A percentile compares a stretch with the other conserved stretches of the same genome.
Conservation (phyloP, 2,888 invertebrate species). For the Synanthedon vespiformis region DNA sequence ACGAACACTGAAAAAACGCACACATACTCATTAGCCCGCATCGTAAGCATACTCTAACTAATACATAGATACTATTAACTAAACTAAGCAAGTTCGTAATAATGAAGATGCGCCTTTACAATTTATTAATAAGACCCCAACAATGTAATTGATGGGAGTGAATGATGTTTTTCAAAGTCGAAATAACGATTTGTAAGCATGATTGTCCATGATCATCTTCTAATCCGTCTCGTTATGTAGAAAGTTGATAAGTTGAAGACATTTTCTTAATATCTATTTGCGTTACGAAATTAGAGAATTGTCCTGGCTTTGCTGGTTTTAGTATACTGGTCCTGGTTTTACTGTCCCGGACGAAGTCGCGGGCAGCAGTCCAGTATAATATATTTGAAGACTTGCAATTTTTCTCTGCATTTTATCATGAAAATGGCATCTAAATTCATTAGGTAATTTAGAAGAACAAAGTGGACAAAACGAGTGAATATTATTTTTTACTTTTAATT, state of each 20-base stretch:
- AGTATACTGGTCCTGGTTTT: no score
- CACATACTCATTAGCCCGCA: slow-evolving; percentile 48
- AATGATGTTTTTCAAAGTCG: slow-evolving; percentile 40
- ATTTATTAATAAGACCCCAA: slow-evolving; percentile 56
- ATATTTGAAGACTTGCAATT: no score
- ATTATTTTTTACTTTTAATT: no score
- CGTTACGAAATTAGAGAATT: not conserved
- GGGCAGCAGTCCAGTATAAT: no score
- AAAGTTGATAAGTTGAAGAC: slow-evolving; percentile 33
- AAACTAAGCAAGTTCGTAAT: slow-evolving; percentile 42
- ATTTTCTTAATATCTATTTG: slow-evolving; percentile 11
- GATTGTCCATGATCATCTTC: slow-evolving; percentile 31
- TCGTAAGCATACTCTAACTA: slow-evolving; percentile 26
- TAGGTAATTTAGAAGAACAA: no score
- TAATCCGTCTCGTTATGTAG: slow-evolving; percentile 39
- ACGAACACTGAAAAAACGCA: slow-evolving; percentile 17
- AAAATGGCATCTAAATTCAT: no score
- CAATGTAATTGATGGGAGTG: slow-evolving; percentile 45
- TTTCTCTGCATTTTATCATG: no score
- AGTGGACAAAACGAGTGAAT: no score
- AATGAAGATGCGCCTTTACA: slow-evolving; percentile 60
- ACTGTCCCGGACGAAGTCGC: no score
- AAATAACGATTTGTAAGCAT: slow-evolving; percentile 32
- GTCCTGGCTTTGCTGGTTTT: no score
- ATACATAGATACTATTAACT: slow-evolving; percentile 18